These are phyloP conservation scores for Xylocopa sonorina DNA, from an alignment of 1,140 invertebrate species.

Conservation along the genomic window DNA sequence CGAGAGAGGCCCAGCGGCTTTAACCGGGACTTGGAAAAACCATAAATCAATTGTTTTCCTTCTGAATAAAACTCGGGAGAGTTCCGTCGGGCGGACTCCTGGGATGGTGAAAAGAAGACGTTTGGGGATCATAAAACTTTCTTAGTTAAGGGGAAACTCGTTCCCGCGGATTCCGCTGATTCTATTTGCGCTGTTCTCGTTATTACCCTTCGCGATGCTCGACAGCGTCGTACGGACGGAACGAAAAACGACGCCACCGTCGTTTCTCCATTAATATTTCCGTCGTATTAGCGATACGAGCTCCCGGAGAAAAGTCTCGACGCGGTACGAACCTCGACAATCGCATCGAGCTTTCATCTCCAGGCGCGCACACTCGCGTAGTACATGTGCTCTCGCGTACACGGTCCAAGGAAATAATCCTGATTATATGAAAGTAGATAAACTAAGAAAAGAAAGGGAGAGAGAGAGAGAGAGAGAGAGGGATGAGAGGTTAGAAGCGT, in stretches of 20 bases:
- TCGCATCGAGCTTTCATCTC: background rate
- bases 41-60: background rate
- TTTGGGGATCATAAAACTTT: background rate
- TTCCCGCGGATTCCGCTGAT: background rate
- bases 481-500: background rate
- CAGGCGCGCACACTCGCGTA: no score
- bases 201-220: background rate
- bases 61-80: background rate
- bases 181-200: background rate
- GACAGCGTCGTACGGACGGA: background rate
- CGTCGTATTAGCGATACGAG: background rate
- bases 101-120: background rate
- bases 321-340: background rate
- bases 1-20: background rate
- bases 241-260: background rate
- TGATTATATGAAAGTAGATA: background rate
- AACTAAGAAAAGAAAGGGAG: no score
- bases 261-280: conserved; percentile 7
- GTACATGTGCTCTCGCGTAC: no score
- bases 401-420: conserved; percentile 1
- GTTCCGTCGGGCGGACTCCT: background rate
- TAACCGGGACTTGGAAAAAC: background rate
- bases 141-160: background rate
- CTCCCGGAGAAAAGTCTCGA: no score
- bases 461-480: no score